Evolutionary conservation across 2,888 invertebrate species (phyloP), one percentile per base, ranked within the genome.

Genomic region (Caenorhabditis drosophilae): DNA sequence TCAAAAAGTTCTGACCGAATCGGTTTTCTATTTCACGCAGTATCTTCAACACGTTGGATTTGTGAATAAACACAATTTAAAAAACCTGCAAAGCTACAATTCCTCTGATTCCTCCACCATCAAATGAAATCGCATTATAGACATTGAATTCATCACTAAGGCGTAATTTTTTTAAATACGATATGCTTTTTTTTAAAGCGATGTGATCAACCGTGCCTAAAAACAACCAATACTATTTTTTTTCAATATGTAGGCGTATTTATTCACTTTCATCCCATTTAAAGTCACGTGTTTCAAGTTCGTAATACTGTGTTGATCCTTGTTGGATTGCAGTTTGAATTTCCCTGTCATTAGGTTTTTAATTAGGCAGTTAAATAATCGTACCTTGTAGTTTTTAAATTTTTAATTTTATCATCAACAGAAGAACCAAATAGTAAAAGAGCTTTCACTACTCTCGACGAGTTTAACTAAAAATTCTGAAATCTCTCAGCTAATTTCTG

Each of bases 1-100:
- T 88, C 22, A 89, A 87, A 40, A 95, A 89, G 0, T 92, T 22
- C 2, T 62, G 66, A n/a, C 35, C 44, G 20, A 67, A 35, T 4
- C 36, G 35, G 12, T 47, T 50, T 44, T 75, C 74, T n/a, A 79
- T 25, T 36, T 78, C 73, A 25, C 75, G 48, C n/a, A 79, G 61
- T 15, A 76, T 77, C 61, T 77, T 74, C n/a, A 76, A 56, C 41
- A 2, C 4, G 11, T 18, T 44, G 15, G 18, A 16, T 20, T 34
- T 34, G 31, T 22, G 22, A 45, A 45, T 16, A 45, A 31, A 11
- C 18, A 11, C 23, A 15, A 7, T 23, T 25, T 6, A 20, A 15
- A 15, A 47, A 9, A 77, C 67, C 62, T 76, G 76, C 15, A 76
- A 66, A 7, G 78, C 62, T 11, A 75, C 70, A 9, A 80, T 51